Evolutionary conservation across 2,797 vertebrate species (phyloP).

Genomic region (Emys orbicularis): DNA sequence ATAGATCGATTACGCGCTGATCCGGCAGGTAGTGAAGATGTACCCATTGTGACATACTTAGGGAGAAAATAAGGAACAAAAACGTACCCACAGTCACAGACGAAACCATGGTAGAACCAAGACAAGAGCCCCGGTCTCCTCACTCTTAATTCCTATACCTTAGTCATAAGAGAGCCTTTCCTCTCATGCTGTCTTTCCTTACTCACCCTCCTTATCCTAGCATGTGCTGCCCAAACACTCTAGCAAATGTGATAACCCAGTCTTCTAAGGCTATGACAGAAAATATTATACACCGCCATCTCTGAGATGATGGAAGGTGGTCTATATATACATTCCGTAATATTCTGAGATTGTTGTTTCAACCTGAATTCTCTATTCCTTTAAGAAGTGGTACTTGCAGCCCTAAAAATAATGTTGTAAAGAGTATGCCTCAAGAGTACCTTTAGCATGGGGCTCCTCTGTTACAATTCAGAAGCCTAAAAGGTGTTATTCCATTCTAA

Average conservation of each 20-base stretch:
- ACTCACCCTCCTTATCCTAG: neutral
- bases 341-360: neutral
- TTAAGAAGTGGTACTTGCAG: rapidly evolving
- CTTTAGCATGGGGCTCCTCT: neutral
- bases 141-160: neutral
- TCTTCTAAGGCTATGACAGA: neutral
- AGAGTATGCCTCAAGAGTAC: neutral
- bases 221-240: rapidly evolving
- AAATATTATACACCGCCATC: neutral
- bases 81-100: neutral
- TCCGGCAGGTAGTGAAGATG: no score
- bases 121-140: neutral
- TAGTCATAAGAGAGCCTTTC: neutral
- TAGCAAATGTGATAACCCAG: rapidly evolving
- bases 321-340: neutral
- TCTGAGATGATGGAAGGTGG: neutral
- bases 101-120: neutral
- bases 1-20: no score
- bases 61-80: neutral
- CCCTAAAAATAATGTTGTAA: neutral
- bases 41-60: no score
- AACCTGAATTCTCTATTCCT: neutral
- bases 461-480: neutral
- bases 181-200: neutral
- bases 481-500: neutral